Evolutionary conservation across 2,797 vertebrate genomes (phyloP), one percentile per base, ranked within the genome.

Genomic region (Thunnus albacares): DNA sequence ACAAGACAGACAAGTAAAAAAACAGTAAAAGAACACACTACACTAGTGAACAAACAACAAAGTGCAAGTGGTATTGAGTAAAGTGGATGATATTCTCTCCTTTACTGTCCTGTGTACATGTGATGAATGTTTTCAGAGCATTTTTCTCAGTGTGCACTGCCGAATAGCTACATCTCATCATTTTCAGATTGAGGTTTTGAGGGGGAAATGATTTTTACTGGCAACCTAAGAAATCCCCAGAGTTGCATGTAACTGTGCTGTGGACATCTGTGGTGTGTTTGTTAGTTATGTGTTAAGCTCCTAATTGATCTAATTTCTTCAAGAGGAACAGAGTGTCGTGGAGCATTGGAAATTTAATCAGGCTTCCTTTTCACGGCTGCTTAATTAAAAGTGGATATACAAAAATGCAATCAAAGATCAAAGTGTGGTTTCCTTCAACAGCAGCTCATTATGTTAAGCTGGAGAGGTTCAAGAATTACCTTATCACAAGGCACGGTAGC

Each of bases 201-300:
- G 33, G 11, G 17, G 52, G 41, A 59, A 52, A 30, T 30, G 2
- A 7, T 22, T 43, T 15, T 43, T n/a, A 41, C n/a, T 20, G 35
- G 63, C 11, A 6, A 11, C 11, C 9, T 18, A 3, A 13, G 11
- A 61, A 51, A 33, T 22, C n/a, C 12, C 52, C 30, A 13, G 10
- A 80, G 33, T 41, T 69, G 11, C 8, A 5, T 47, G 63, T 0
- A 61, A 63, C 45, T 58, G 20, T 17, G 52, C 17, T 18, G 55
- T 73, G 12, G 63, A 64, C 55, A 28, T 80, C 20, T 79, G 61
- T 20, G 10, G 41, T 66, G 35, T 62, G 18, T 66, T 84, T 63
- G 71, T 1, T 70, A 30, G 11, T 51, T 87, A 28, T 70, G 57
- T 13, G 4, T 74, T 56, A 65, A 5, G 20, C 26, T 47, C 30